A percentile compares a stretch with the other conserved stretches of the same genome.
These are phyloP conservation scores for Drosophila athabasca DNA, from an alignment of 1,140 invertebrate genomes.

Conservation along the genomic window DNA sequence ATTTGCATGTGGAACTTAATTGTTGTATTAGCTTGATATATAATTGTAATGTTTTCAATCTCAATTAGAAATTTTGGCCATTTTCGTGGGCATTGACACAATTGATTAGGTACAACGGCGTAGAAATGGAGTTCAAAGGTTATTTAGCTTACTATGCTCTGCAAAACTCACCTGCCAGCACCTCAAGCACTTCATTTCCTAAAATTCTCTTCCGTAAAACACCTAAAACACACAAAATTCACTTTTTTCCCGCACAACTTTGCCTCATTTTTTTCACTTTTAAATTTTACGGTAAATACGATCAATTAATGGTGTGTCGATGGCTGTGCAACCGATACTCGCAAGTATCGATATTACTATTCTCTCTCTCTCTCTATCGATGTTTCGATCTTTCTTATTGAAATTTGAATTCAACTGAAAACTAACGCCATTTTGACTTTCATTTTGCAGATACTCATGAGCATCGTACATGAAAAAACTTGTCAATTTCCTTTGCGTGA, in stretches of 20 bases:
- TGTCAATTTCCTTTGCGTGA: slow-evolving; percentile 84
- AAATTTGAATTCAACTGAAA: too few species aligned
- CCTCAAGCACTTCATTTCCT: background rate
- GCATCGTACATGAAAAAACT: slow-evolving; percentile 84
- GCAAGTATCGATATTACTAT: too few species aligned
- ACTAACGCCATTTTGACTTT: background rate
- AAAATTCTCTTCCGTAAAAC: background rate
- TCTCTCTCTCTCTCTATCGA: too few species aligned
- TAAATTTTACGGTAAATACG: too few species aligned
- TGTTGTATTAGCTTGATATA: slow-evolving; percentile 22
- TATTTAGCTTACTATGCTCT: slow-evolving; percentile 26
- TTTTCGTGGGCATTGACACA: slow-evolving; percentile 80
- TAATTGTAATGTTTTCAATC: slow-evolving; percentile 49
- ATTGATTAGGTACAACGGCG: slow-evolving; percentile 54
- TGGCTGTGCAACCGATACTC: too few species aligned
- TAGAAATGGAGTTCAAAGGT: slow-evolving; percentile 53
- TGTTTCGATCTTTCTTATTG: too few species aligned
- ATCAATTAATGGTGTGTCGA: too few species aligned
- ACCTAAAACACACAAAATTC: too few species aligned
- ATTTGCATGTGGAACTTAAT: slow-evolving; percentile 28
- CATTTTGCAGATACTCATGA: slow-evolving; percentile 82
- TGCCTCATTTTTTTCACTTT: too few species aligned
- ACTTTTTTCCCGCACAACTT: too few species aligned
- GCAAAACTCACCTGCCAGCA: background rate
- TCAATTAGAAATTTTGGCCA: slow-evolving; percentile 74